These are phyloP conservation scores for Cyclina sinensis DNA, from an alignment of 1,140 invertebrate species.

Conservation along the genomic window DNA sequence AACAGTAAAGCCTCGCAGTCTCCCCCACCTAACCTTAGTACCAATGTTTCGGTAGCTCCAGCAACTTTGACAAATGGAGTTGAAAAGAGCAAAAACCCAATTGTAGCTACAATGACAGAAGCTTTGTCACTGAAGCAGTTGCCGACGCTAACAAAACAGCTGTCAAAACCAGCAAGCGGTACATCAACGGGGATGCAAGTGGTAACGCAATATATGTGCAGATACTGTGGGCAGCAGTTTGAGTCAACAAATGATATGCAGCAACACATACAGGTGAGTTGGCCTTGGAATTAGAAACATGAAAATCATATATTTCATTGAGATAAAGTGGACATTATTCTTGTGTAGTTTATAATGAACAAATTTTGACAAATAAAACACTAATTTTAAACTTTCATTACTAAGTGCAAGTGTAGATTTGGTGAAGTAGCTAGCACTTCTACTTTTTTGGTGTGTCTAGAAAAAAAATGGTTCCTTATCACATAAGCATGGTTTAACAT, in stretches of 20 bases:
- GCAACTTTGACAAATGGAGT: conserved; percentile 24
- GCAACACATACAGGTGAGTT: conserved; percentile 69
- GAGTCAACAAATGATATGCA: conserved; percentile 79
- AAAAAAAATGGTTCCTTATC: no score
- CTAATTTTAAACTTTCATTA: no score
- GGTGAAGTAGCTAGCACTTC: no score
- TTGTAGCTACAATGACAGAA: conserved; percentile 52
- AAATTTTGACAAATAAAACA: no score
- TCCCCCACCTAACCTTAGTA: background rate
- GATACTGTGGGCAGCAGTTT: conserved; percentile 81
- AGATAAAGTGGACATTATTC: no score
- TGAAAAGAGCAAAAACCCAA: conserved; percentile 37
- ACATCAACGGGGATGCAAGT: conserved; percentile 66
- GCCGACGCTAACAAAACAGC: conserved; percentile 55
- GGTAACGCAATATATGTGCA: conserved; percentile 79
- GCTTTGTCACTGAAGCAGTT: conserved; percentile 64
- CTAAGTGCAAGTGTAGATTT: no score
- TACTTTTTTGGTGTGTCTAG: no score
- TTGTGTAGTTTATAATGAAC: no score
- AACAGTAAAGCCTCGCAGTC: conserved; percentile 48
- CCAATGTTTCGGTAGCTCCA: background rate
- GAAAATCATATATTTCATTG: no score
- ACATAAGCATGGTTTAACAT: no score
- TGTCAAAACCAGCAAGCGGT: conserved; percentile 40
- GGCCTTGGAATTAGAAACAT: no score